Percentiles rank a stretch among this genome's conserved stretches.
phyloP scores from a whole-genome alignment of 2,113 vertebrate genomes.

The Pholis gunnellus region DNA sequence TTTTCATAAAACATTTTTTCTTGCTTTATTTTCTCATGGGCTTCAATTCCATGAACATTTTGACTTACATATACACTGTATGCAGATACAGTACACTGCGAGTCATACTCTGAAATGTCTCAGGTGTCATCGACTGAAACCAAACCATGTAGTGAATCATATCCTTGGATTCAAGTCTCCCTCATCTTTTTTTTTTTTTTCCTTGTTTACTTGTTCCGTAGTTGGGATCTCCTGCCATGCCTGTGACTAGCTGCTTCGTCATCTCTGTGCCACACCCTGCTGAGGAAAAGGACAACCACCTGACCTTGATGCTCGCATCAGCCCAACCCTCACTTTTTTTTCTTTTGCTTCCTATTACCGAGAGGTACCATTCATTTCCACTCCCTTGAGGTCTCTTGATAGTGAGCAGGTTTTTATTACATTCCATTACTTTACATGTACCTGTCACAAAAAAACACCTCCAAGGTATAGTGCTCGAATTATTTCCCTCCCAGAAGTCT shows the following conservation, averaged over 20 bases:
- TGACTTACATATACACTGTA: not conserved
- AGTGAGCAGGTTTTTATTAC: conserved; percentile 32
- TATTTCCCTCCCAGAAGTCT: conserved; percentile 7
- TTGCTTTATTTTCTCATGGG: not conserved
- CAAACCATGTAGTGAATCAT: conserved; percentile 49
- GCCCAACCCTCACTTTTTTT: conserved; percentile 46
- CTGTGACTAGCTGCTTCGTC: conserved; percentile 77
- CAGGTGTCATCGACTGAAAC: conserved; percentile 14
- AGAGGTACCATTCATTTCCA: conserved; percentile 51
- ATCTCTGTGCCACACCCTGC: conserved; percentile 80
- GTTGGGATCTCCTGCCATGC: conserved; percentile 74
- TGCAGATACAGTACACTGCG: not conserved
- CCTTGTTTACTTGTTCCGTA: conserved; percentile 42
- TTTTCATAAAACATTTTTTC: conserved; percentile 1
- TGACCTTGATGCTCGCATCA: conserved; percentile 78
- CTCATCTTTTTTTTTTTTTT: conserved; percentile 8
- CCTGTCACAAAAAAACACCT: conserved; percentile 9
- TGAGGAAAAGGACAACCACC: conserved; percentile 74
- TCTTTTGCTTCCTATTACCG: conserved; percentile 9
- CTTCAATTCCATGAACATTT: conserved; percentile 10
- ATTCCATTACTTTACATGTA: conserved; percentile 19
- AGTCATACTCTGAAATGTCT: conserved; percentile 29
- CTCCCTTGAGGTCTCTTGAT: conserved; percentile 24
- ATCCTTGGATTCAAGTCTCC: conserved; percentile 31
- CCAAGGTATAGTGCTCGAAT: conserved; percentile 12